Percentiles rank a stretch among this genome's conserved stretches.
These are phyloP conservation scores for Spodoptera exigua DNA, from an alignment of 2,888 invertebrate species.

Conservation along the genomic window DNA sequence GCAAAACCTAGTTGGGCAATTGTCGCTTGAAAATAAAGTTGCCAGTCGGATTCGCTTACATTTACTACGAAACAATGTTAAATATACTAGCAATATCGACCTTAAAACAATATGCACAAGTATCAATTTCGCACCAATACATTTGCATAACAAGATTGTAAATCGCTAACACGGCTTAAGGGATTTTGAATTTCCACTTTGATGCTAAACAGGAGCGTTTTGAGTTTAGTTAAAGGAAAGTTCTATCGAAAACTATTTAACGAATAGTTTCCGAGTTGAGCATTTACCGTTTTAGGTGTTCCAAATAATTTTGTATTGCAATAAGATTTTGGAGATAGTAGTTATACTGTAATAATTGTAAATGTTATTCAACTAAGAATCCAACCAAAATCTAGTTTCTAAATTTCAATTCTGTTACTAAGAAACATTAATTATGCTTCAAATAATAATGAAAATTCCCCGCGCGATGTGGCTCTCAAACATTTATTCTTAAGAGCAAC, in stretches of 20 bases:
- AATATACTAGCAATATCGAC: slow-evolving; percentile 45
- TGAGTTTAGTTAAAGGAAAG: slow-evolving; percentile 79
- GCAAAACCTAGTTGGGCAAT: slow-evolving; percentile 83
- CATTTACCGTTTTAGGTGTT: slow-evolving; percentile 48
- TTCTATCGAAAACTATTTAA: slow-evolving; percentile 75
- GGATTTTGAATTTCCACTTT: slow-evolving; percentile 85
- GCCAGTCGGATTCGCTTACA: slow-evolving; percentile 73
- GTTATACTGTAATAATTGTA: too few species aligned
- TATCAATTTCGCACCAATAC: slow-evolving; percentile 46
- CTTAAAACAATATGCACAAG: slow-evolving; percentile 50
- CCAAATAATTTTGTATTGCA: slow-evolving; percentile 35
- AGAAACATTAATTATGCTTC: too few species aligned
- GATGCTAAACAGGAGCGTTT: slow-evolving; percentile 82
- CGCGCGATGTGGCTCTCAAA: too few species aligned
- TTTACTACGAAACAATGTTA: slow-evolving; percentile 65
- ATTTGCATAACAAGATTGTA: slow-evolving; percentile 57
- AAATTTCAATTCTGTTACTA: too few species aligned
- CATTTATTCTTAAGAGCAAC: too few species aligned
- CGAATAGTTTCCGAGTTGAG: slow-evolving; percentile 66
- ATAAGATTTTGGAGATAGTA: too few species aligned
- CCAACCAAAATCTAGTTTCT: too few species aligned
- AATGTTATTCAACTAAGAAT: too few species aligned
- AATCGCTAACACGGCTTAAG: slow-evolving; percentile 82
- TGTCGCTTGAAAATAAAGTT: slow-evolving; percentile 86
- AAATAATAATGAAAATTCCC: too few species aligned